Evolutionary conservation across 2,113 vertebrate genomes (phyloP).

Genomic region (Macquaria australasica): DNA sequence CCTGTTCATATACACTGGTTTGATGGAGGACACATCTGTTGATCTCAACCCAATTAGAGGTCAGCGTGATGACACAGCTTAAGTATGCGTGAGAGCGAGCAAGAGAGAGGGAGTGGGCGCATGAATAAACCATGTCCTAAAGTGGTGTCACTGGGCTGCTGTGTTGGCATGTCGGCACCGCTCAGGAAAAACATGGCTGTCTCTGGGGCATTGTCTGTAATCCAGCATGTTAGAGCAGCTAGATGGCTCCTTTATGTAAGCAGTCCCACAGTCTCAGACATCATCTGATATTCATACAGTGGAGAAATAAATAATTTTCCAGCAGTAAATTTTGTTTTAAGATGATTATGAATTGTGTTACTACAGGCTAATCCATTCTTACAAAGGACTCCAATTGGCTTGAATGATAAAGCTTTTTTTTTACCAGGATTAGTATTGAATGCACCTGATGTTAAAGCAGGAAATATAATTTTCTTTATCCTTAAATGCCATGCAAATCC

Average conservation of each 20-base stretch:
- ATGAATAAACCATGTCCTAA: constrained; percentile 80
- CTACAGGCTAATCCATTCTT: constrained; percentile 57
- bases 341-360: constrained; percentile 58
- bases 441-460: constrained; percentile 55
- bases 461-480: constrained; percentile 56
- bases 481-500: constrained; percentile 55
- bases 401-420: constrained; percentile 44
- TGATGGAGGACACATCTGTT: constrained; percentile 41
- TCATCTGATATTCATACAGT: constrained; percentile 57
- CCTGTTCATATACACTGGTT: neutral
- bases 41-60: constrained; percentile 56
- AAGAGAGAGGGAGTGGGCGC: constrained; percentile 19
- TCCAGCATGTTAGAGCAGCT: constrained; percentile 64
- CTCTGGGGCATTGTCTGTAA: constrained; percentile 74
- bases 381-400: constrained; percentile 62
- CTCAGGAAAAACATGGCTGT: constrained; percentile 72
- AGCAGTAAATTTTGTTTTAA: constrained; percentile 55
- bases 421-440: constrained; percentile 59
- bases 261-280: constrained; percentile 61
- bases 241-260: constrained; percentile 64
- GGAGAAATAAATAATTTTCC: constrained; percentile 41
- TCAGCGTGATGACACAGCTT: constrained; percentile 46
- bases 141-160: constrained; percentile 78
- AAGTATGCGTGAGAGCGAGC: constrained; percentile 52
- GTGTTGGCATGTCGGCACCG: constrained; percentile 71